phyloP scores from a whole-genome alignment of 2,888 invertebrate species.

The Sericinus montela region DNA sequence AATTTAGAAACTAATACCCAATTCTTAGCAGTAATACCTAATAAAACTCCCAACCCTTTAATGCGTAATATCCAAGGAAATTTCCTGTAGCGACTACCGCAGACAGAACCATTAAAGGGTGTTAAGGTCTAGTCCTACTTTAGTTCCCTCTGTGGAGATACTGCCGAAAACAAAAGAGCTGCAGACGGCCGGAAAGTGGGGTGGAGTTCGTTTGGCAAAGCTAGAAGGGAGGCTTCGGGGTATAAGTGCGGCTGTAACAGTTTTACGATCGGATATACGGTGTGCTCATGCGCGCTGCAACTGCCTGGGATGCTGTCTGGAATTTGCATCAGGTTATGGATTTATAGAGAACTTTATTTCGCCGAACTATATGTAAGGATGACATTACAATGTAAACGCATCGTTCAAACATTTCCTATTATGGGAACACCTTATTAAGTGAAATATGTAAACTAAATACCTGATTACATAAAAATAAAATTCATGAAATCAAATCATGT shows the following conservation, averaged over 20 bases:
- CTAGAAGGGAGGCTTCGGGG: conserved; percentile 31
- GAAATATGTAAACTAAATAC: too few species aligned
- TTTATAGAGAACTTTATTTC: not conserved
- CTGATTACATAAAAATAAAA: too few species aligned
- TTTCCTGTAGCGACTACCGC: conserved; percentile 35
- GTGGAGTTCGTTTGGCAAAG: not conserved
- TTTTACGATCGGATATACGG: conserved; percentile 73
- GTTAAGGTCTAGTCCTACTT: conserved; percentile 65
- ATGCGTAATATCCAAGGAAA: conserved; percentile 22
- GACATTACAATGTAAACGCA: too few species aligned
- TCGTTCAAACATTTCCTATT: too few species aligned
- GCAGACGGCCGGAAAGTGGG: conserved; percentile 43
- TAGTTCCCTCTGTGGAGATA: conserved; percentile 55
- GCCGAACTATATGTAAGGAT: not conserved
- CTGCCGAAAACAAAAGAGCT: conserved; percentile 72
- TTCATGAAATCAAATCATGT: too few species aligned
- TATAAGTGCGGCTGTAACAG: conserved; percentile 56
- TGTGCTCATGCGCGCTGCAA: conserved; percentile 72
- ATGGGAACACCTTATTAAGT: too few species aligned
- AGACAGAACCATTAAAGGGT: conserved; percentile 65
- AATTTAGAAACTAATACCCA: conserved; percentile 1
- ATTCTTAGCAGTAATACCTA: conserved; percentile 16
- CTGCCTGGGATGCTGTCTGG: conserved; percentile 35
- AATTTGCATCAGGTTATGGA: conserved; percentile 74
- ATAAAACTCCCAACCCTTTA: conserved; percentile 50